Conservation (phyloP, 2,113 vertebrate species). For the Saguinus midas region DNA sequence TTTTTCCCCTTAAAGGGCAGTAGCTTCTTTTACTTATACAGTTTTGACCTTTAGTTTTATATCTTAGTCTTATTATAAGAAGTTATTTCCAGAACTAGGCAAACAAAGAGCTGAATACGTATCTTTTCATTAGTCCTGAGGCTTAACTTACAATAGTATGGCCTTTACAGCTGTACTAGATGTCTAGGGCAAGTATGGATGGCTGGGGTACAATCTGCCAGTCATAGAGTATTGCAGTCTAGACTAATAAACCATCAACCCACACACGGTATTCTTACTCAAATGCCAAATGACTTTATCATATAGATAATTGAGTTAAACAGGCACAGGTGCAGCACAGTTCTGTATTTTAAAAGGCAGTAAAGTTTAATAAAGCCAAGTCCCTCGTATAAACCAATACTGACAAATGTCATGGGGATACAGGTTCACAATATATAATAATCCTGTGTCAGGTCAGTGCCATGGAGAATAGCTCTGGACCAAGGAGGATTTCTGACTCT, state of each 20-base stretch:
- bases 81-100: constrained; percentile 41
- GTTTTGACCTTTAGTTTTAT: constrained; percentile 69
- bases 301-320: background rate
- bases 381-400: background rate
- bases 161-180: background rate
- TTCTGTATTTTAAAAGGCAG: background rate
- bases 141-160: constrained; percentile 17
- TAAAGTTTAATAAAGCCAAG: constrained; percentile 5
- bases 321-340: background rate
- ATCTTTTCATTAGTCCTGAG: constrained; percentile 68
- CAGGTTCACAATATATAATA: background rate
- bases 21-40: constrained; percentile 57
- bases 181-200: background rate
- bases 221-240: background rate
- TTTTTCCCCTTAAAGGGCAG: constrained; percentile 62
- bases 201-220: background rate
- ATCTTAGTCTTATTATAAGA: constrained; percentile 66
- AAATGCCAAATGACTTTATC: constrained; percentile 3
- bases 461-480: background rate
- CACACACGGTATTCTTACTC: background rate
- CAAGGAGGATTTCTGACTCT: background rate
- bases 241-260: background rate
- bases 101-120: constrained; percentile 18
- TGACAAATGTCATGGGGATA: background rate
- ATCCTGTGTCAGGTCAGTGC: background rate